Evolutionary conservation across 2,113 vertebrate species (phyloP).

Genomic region (Leucopsar rothschildi): DNA sequence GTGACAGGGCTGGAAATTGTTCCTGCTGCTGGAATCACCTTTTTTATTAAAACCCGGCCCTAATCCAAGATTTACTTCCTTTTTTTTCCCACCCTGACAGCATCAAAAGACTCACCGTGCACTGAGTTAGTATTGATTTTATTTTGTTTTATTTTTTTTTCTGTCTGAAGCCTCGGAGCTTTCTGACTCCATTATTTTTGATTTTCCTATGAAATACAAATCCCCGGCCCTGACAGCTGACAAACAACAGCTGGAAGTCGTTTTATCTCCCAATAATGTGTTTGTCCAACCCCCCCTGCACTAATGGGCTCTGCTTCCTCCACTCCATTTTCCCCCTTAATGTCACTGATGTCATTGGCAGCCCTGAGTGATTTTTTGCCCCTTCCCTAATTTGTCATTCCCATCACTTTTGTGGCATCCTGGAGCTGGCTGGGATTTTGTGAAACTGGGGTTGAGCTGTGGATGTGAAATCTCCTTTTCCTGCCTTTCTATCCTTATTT

Average conservation of each 20-base stretch:
- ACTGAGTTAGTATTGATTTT: constrained; percentile 75
- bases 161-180: constrained; percentile 69
- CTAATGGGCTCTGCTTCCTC: constrained; percentile 79
- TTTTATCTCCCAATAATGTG: constrained; percentile 85
- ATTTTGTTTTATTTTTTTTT: constrained; percentile 46
- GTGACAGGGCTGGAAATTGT: neutral
- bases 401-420: neutral
- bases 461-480: neutral
- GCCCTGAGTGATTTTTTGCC: constrained; percentile 16
- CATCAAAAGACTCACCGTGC: constrained; percentile 55
- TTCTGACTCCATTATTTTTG: constrained; percentile 86
- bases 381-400: constrained; percentile 56
- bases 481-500: neutral
- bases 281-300: constrained; percentile 80
- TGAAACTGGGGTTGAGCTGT: neutral
- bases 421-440: neutral
- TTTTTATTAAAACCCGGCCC: neutral
- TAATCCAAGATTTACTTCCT: constrained; percentile 48
- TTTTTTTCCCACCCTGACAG: constrained; percentile 69
- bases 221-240: constrained; percentile 84
- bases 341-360: constrained; percentile 74
- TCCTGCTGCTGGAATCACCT: neutral
- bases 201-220: constrained; percentile 86
- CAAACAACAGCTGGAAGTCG: constrained; percentile 86
- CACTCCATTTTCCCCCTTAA: constrained; percentile 52